Percentiles rank a stretch among this genome's conserved stretches.
Evolutionary conservation across 1,140 invertebrate genomes (phyloP).

Genomic region (Drosophila micromelanica): DNA sequence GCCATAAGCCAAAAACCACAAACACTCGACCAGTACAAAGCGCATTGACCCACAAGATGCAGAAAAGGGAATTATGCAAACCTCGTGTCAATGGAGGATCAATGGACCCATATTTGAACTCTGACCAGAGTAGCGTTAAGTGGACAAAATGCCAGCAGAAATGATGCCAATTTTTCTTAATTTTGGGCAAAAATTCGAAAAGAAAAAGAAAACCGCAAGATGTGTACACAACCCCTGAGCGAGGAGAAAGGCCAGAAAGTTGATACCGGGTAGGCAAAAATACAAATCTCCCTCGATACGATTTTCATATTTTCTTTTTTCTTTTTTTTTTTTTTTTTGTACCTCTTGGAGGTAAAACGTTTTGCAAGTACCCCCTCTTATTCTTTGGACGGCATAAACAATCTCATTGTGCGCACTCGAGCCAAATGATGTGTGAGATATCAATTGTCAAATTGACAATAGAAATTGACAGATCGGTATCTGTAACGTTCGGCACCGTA

Average conservation of each 20-base stretch:
- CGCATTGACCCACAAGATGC: conserved; percentile 55
- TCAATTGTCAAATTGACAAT: conserved; percentile 83
- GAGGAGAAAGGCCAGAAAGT: conserved; percentile 40
- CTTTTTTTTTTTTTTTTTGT: too few relatives aligned
- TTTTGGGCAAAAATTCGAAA: conserved; percentile 5
- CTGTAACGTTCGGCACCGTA: conserved; percentile 60
- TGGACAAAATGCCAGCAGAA: conserved; percentile 68
- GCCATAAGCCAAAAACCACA: background rate
- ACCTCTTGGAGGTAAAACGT: conserved; percentile 9
- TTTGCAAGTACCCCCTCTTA: conserved; percentile 47
- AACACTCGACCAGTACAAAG: conserved; percentile 31
- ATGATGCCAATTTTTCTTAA: conserved; percentile 59
- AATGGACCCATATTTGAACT: conserved; percentile 77
- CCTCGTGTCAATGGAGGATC: conserved; percentile 46
- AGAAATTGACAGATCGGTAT: conserved; percentile 81
- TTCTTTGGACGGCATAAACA: conserved; percentile 68
- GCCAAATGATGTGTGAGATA: conserved; percentile 84
- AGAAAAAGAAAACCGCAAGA: conserved; percentile 46
- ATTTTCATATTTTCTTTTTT: conserved; percentile 9
- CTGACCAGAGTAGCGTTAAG: conserved; percentile 63
- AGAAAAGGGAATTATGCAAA: conserved; percentile 65
- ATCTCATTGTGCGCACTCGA: conserved; percentile 83
- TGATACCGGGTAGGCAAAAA: conserved; percentile 44
- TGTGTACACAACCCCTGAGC: conserved; percentile 46
- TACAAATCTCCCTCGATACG: conserved; percentile 12